Base-by-base conservation (phyloP, 2,888 invertebrate species). In the Scelioninae gen. 1 region DNA sequence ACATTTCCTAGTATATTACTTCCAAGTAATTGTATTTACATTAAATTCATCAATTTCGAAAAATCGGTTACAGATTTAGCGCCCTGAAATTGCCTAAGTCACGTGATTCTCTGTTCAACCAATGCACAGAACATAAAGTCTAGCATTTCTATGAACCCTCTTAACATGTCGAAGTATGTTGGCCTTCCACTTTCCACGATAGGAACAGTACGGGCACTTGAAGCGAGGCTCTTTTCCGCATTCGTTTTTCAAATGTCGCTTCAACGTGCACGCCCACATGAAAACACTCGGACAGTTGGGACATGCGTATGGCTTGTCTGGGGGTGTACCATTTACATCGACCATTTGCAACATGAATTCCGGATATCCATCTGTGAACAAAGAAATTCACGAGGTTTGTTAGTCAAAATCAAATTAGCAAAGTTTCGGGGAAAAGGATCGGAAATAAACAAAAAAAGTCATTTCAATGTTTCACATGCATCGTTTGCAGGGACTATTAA, bases 151-250 rank as follows among this genome's bases (percentile, higher is more conserved):
- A 38, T 88, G 88, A 7, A 85, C 75, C 5, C 82, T 76, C 16
- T 71, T 71, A 10, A 89, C 83, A 60, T 89, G 88, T 11, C 85
- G 83, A 53, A 79, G 68, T 63, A 89, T 81, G 62, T 90, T 88
- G 4, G 86, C 86, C 65, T 88, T 88, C 86, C 87, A 87, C 56
- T 90, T 90, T 2, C 88, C 88, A 0, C 88, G 84, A 34, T 90
- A 89, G 7, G 80, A 72, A 74, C 92, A 92, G 47, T 88, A 87
- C 4, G 89, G 88, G 66, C 90, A 90, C 51, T 86, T 83, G 66
- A 89, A 88, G 5, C 87, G 83, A 1, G 88, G 90, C 11, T 88
- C 87, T 68, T 87, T 83, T 11, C 89, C 89, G 77, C 91, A 91
- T 69, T 90, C 90, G 75, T 89, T 88, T 56, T 87, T 88, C 66